phyloP scores from a whole-genome alignment of 2,888 invertebrate species.

The Meliscaeva auricollis region DNA sequence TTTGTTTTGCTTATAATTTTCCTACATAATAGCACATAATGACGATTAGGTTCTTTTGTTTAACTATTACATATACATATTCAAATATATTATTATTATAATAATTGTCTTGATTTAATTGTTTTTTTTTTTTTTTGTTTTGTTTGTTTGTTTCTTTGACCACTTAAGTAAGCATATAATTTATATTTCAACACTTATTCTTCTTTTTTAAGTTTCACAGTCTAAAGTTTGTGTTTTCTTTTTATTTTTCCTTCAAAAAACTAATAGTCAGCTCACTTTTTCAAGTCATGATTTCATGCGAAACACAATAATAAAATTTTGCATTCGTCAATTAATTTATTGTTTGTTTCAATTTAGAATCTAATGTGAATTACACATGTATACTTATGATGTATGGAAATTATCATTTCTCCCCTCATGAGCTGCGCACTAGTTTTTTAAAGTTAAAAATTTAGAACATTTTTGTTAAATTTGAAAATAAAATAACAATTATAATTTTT shows the following conservation, averaged over 20 bases:
- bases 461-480: slow-evolving; percentile 15
- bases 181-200: not conserved
- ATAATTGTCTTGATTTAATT: slow-evolving; percentile 17
- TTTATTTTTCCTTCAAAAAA: not conserved
- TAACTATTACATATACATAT: slow-evolving; percentile 32
- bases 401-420: too few relatives aligned
- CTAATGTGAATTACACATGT: too few relatives aligned
- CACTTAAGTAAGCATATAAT: slow-evolving; percentile 6
- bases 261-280: not conserved
- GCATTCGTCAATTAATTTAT: not conserved
- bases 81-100: slow-evolving; percentile 20
- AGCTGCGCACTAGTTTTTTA: not conserved
- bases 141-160: slow-evolving; percentile 15
- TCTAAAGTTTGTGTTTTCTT: not conserved
- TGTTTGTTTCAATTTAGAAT: not conserved
- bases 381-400: not conserved
- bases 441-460: not conserved
- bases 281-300: too few relatives aligned
- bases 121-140: too few relatives aligned
- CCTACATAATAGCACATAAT: slow-evolving; percentile 57
- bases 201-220: not conserved
- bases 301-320: not conserved
- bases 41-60: slow-evolving; percentile 33
- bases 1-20: slow-evolving; percentile 44
- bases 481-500: slow-evolving; percentile 19